These are phyloP conservation scores for Parazoanthus atlanticus DNA, from an alignment of 92 coral and sea anemone genomes.

Conservation along the genomic window DNA sequence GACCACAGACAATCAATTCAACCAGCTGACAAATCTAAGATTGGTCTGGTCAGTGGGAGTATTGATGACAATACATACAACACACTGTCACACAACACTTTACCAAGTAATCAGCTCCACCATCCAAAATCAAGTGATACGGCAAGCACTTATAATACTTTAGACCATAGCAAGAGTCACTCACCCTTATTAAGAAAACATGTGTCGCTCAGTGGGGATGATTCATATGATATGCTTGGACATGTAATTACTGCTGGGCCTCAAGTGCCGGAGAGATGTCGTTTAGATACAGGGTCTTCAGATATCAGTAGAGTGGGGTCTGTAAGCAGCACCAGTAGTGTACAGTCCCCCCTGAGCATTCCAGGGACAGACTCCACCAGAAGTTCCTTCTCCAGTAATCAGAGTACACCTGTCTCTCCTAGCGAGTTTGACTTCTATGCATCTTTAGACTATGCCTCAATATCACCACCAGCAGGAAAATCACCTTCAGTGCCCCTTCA, in stretches of 20 bases:
- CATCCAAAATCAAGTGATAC: background rate
- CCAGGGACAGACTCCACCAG: slow-evolving; percentile 33
- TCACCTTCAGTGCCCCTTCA: slow-evolving; percentile 43
- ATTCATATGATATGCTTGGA: background rate
- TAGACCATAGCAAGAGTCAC: slow-evolving; percentile 25
- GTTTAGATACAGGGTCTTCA: background rate
- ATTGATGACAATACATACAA: slow-evolving; percentile 44
- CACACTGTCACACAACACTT: slow-evolving; percentile 45
- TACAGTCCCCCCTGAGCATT: slow-evolving; percentile 9
- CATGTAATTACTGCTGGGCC: background rate
- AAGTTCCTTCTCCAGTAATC: slow-evolving; percentile 24
- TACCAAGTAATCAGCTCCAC: background rate
- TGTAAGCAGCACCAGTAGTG: background rate
- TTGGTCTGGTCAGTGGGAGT: background rate
- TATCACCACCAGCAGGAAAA: slow-evolving; percentile 44
- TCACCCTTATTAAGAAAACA: background rate
- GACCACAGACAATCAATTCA: slow-evolving; percentile 39
- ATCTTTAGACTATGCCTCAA: slow-evolving; percentile 59
- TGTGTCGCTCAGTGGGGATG: background rate
- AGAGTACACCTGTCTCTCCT: slow-evolving; percentile 45
- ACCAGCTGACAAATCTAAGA: slow-evolving; percentile 44
- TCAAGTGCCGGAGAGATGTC: slow-evolving; percentile 17
- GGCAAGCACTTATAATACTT: slow-evolving; percentile 44
- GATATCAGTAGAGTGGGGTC: background rate
- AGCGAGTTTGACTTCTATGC: slow-evolving; percentile 78